Evolutionary conservation across 1,140 invertebrate genomes (phyloP), one percentile per base, ranked within the genome.

Genomic region (Drosophila nebulosa): DNA sequence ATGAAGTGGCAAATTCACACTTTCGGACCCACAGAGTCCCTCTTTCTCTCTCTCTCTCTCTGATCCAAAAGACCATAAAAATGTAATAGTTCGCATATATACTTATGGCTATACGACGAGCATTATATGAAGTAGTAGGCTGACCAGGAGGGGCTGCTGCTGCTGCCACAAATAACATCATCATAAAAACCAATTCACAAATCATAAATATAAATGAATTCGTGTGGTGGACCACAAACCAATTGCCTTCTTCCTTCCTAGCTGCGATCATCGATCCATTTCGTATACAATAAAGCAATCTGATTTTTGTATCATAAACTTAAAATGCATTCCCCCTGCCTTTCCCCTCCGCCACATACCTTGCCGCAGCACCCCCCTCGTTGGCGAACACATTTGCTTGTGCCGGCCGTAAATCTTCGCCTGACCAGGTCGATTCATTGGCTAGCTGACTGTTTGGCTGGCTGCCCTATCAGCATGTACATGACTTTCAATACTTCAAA

Each of bases 181-280:
- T 85, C 86, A 89, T 89, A 85, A 89, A 89, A 89, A 80, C 39
- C 85, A 89, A 89, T 89, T 89, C 86, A 89, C 86, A 89, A 89
- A 89, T 89, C 86, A 89, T 89, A 89, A 89, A 89, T 89, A 89
- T 79, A 83, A 88, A 88, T 73, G 71, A 71, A 83, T 73, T 73
- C 80, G 76, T 72, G 69, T 35, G 61, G 30, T 32, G 30, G 30
- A 32, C 30, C 30, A 12, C 30, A 32, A 32, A 12, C 62, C 64
- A 74, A 75, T 79, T 70, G 66, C 42, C 62, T n/a, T 61, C 53
- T 64, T 21, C 46, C 50, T n/a, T 12, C 14, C 22, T 32, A 50
- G 22, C 39, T 10, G n/a, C 50, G 66, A 75, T 75, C 74, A 64
- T 88, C 75, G 83, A 88, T 86, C 84, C 83, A 88, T 88, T 86